Evolutionary conservation across 1,140 invertebrate species (phyloP), one percentile per base, ranked within the genome.

Genomic region (Drosophila kepulauana): DNA sequence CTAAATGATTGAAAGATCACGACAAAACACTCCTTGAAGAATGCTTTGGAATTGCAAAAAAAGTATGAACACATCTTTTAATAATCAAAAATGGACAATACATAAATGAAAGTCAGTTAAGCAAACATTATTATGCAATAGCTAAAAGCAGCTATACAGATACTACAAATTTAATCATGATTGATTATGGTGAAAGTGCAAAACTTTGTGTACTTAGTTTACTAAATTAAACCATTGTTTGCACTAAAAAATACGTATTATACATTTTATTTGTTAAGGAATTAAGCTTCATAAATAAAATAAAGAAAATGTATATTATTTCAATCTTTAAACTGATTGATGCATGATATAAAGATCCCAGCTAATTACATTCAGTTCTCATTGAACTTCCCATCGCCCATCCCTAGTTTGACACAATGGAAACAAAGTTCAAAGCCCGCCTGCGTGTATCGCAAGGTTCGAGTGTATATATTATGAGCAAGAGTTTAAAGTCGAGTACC

Each of bases 371-470:
- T 25, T 25, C 20, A 25, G 20, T 25, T 25, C 20, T 25, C 20
- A 25, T 25, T 25, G 20, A 25, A 25, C 20, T 25, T 25, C 20
- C 30, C 30, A 7, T 5, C 49, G 13, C 41, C 63, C 81, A 85
- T 70, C 78, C 51, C 78, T 64, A 70, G 52, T 11, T 4, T 11
- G 28, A 51, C 62, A 78, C 74, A 74, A 73, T 73, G 54, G 58
- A 25, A 49, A 10, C 66, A 65, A 52, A 82, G 84, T 87, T 89
- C 77, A 89, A 77, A 80, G 80, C 80, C 82, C 79, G 67, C 67
- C 70, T 75, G 79, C 52, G 58, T 49, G 64, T 30, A 35, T 41
- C 54, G 28, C 58, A 70, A 75, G 48, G 75, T 75, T 82, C 57
- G 43, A 61, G 57, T 49, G 56, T 25, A 13, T 43, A 38, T 10